Conservation (phyloP, 2,797 vertebrate species). For the Apodemus agrarius region DNA sequence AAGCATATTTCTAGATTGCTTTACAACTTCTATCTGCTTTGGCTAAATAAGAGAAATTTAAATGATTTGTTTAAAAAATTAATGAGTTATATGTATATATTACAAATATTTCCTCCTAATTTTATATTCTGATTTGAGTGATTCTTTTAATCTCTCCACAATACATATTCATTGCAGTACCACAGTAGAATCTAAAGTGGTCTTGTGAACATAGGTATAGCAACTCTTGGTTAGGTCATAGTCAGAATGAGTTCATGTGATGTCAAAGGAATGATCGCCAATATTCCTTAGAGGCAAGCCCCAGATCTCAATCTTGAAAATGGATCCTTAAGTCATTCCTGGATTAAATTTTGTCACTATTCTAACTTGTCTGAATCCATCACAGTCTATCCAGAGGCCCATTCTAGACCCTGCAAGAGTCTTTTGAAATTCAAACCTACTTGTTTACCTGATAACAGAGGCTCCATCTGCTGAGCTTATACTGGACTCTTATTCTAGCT, state of each 20-base stretch:
- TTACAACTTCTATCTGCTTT: not conserved
- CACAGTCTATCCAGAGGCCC: not conserved
- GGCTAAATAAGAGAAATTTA: slow-evolving; percentile 14
- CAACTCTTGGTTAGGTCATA: not conserved
- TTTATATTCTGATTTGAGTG: slow-evolving; percentile 33
- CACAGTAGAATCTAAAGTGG: not conserved
- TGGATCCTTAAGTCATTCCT: not conserved
- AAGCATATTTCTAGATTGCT: not conserved
- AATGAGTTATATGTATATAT: not conserved
- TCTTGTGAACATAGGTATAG: not conserved
- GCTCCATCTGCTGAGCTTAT: too few relatives aligned
- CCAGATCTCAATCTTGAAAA: not conserved
- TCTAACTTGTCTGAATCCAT: not conserved
- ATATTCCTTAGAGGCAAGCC: fast-evolving
- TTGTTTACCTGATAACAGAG: not conserved
- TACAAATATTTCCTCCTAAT: not conserved
- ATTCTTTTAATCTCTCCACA: not conserved
- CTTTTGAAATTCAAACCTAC: not conserved
- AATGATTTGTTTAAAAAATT: slow-evolving; percentile 28
- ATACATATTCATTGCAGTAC: not conserved
- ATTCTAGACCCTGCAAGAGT: not conserved
- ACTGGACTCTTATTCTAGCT: not conserved
- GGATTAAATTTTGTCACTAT: not conserved
- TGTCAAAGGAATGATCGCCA: fast-evolving
- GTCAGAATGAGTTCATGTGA: not conserved